Evolutionary conservation across 2,797 vertebrate genomes (phyloP).

Genomic region (Lutjanus argentimaculatus): DNA sequence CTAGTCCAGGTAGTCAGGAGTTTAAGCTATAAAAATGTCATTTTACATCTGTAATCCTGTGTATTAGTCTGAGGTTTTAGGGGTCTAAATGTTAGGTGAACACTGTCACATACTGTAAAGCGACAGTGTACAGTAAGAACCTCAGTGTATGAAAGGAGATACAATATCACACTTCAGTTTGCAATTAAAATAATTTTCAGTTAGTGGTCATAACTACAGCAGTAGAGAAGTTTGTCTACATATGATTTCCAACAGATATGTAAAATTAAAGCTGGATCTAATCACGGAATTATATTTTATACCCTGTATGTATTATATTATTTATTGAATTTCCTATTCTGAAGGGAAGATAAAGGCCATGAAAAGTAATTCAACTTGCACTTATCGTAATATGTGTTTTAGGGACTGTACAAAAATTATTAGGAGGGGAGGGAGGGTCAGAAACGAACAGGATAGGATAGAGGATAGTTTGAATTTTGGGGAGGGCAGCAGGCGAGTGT

Average conservation of each 20-base stretch:
- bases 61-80: constrained; percentile 86
- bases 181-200: neutral
- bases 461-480: neutral
- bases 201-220: neutral
- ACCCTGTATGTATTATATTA: neutral
- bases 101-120: constrained; percentile 63
- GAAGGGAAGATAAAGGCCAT: neutral
- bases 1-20: constrained; percentile 80
- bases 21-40: constrained; percentile 85
- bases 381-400: neutral
- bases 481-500: no score
- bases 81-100: constrained; percentile 76
- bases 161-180: neutral
- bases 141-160: constrained; percentile 20
- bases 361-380: neutral
- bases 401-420: neutral
- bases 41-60: constrained; percentile 87
- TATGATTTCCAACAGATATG: neutral
- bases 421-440: neutral
- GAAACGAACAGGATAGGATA: neutral
- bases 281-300: neutral
- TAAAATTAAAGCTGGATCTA: neutral
- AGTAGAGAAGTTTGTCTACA: neutral
- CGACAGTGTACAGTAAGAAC: constrained; percentile 42
- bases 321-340: neutral